Conservation (phyloP, 1,140 invertebrate genomes). For the Orius laevigatus region DNA sequence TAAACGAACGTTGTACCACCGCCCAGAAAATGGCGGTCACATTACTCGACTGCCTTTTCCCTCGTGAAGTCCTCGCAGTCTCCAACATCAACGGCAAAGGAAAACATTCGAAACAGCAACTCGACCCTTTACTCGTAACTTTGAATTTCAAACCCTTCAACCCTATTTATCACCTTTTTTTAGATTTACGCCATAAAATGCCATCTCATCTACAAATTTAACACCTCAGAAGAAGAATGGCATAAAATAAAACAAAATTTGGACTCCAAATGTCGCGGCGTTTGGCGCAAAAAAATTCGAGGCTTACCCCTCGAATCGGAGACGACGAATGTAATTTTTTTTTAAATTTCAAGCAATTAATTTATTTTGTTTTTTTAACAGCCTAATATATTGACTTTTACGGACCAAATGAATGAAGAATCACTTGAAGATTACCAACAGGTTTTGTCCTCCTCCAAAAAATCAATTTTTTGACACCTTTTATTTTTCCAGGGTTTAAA, state of each 20-base stretch:
- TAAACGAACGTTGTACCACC: constrained; percentile 35
- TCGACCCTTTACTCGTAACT: constrained; percentile 34
- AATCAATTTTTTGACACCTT: background rate
- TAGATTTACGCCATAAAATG: constrained; percentile 36
- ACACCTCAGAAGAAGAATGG: constrained; percentile 34
- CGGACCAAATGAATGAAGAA: background rate
- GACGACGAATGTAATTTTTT: constrained; percentile 16
- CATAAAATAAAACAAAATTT: constrained; percentile 38
- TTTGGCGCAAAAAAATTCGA: constrained; percentile 27
- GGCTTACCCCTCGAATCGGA: constrained; percentile 21
- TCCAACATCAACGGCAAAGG: constrained; percentile 38
- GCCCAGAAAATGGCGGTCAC: constrained; percentile 39
- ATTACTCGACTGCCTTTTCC: constrained; percentile 35
- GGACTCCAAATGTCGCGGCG: constrained; percentile 37
- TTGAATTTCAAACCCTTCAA: background rate
- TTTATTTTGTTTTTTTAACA: background rate
- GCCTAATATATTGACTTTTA: background rate
- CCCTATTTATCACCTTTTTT: constrained; percentile 4
- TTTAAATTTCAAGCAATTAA: background rate
- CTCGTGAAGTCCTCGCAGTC: constrained; percentile 32
- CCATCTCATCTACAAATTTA: constrained; percentile 34
- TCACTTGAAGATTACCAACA: background rate
- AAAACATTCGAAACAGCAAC: constrained; percentile 35
- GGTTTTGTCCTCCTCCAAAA: constrained; percentile 3
- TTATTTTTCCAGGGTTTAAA: background rate